Evolutionary conservation across 2,113 vertebrate genomes (phyloP).

Genomic region (Tenebrosternarchus preto): DNA sequence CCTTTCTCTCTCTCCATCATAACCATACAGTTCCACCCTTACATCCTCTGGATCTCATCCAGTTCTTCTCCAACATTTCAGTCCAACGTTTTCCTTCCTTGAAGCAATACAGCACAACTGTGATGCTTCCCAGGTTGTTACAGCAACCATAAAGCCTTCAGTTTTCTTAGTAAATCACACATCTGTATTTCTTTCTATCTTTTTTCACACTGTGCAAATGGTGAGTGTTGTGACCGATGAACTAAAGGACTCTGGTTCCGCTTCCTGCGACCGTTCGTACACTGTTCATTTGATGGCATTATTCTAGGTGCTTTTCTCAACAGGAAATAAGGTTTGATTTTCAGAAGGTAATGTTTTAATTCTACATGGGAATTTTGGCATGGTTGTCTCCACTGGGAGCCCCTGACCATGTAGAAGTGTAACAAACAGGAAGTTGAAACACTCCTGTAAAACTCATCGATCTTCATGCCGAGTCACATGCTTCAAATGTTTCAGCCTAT

Average conservation of each 20-base stretch:
- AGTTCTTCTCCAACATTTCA: not conserved
- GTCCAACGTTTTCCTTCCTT: not conserved
- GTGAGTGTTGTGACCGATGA: slow-evolving; percentile 43
- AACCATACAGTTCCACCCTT: not conserved
- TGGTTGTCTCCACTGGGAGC: not conserved
- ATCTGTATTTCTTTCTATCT: not conserved
- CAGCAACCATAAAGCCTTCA: not conserved
- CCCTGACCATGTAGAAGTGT: not conserved
- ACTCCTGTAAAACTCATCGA: slow-evolving; percentile 22
- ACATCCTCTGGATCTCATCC: not conserved
- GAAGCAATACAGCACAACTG: not conserved
- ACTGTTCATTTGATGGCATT: no score
- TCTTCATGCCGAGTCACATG: no score
- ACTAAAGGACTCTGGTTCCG: not conserved
- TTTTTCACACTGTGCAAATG: slow-evolving; percentile 53
- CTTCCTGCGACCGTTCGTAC: no score
- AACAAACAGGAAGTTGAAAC: slow-evolving; percentile 37
- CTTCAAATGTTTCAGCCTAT: not conserved
- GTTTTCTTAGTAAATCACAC: not conserved
- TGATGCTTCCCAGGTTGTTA: not conserved
- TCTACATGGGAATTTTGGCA: not conserved
- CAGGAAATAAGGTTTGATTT: not conserved
- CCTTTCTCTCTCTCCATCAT: no score
- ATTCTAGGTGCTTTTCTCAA: not conserved
- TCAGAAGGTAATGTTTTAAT: not conserved